Conservation (phyloP, 2,888 invertebrate species). For the Pheosia tremula region DNA sequence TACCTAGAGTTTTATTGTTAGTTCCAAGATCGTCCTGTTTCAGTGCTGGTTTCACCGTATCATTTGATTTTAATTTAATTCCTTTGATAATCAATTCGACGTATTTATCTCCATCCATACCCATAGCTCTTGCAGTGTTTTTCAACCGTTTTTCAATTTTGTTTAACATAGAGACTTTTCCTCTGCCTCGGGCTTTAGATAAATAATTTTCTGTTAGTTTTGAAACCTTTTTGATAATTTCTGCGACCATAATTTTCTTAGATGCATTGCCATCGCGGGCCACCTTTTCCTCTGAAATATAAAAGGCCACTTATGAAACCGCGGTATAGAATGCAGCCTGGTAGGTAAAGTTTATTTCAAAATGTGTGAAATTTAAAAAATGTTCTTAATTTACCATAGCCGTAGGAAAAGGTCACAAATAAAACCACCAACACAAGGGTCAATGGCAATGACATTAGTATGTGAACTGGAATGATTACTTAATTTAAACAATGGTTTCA, state of each 20-base stretch:
- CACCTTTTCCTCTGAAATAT: slow-evolving; percentile 12
- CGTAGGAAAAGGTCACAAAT: slow-evolving; percentile 9
- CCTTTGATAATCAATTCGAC: slow-evolving; percentile 60
- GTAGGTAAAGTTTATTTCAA: no score
- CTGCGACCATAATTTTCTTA: slow-evolving; percentile 37
- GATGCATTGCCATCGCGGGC: not conserved
- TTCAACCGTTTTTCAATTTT: slow-evolving; percentile 50
- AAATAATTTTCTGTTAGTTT: slow-evolving; percentile 43
- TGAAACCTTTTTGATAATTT: slow-evolving; percentile 49
- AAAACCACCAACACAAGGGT: slow-evolving; percentile 19
- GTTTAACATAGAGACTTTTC: slow-evolving; percentile 35
- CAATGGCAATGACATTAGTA: slow-evolving; percentile 25
- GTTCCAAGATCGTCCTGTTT: slow-evolving; percentile 8
- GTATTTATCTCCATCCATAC: slow-evolving; percentile 49
- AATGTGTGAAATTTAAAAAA: not conserved
- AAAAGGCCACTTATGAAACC: not conserved
- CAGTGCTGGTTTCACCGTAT: not conserved
- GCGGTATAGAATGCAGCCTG: no score
- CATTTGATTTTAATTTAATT: slow-evolving; percentile 44
- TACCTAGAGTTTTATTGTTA: slow-evolving; percentile 6
- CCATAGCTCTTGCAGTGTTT: slow-evolving; percentile 44
- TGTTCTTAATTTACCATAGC: slow-evolving; percentile 28
- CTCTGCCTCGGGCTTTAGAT: slow-evolving; percentile 28
- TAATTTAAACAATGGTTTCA: not conserved
- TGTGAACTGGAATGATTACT: slow-evolving; percentile 1